Base-by-base conservation (phyloP, 2,888 invertebrate genomes). In the Pterobdella sp. region DNA sequence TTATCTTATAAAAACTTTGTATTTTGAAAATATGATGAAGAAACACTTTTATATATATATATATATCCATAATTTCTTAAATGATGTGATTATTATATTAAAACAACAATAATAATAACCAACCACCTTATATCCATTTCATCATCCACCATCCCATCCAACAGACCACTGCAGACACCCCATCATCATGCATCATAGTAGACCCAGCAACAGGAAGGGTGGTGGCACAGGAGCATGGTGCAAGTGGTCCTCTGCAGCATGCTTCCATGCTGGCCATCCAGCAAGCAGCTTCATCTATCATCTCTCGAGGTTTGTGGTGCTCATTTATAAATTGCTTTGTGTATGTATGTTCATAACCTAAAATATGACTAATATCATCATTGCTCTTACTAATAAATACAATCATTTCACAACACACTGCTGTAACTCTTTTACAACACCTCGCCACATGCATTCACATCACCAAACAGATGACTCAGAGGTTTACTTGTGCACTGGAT, bases 261-360 rank as follows among this genome's bases (percentile, higher is more conserved):
- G 88, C 92, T 1, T 85, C 89, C 0, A 93, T 95, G 91, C 84
- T 92, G 49, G 90, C 90, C 14, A 87, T 94, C 73, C 94, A 94
- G 83, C 87, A 90, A 78, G 91, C 95, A 1, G 92, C 67, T 22
- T 29, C 29, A 4, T 22, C 66, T n/a, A n/a, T n/a, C n/a, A n/a
- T n/a, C n/a, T n/a, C n/a, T n/a, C n/a, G n/a, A n/a, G n/a, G n/a
- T n/a, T 42, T 42, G 7, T 42, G 10, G 22, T 14, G 49, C 22
- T 14, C 22, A 42, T 42, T 42, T 42, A 42, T 42, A 42, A 14
- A 42, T 7, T 42, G 49, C 49, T n/a, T n/a, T n/a, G n/a, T n/a
- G n/a, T n/a, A n/a, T n/a, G n/a, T n/a, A n/a, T n/a, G n/a, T n/a
- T n/a, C n/a, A n/a, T n/a, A n/a, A n/a, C n/a, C n/a, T n/a, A n/a